Conservation (phyloP, 2,797 vertebrate species). For the Dendrocincla tyrannina region DNA sequence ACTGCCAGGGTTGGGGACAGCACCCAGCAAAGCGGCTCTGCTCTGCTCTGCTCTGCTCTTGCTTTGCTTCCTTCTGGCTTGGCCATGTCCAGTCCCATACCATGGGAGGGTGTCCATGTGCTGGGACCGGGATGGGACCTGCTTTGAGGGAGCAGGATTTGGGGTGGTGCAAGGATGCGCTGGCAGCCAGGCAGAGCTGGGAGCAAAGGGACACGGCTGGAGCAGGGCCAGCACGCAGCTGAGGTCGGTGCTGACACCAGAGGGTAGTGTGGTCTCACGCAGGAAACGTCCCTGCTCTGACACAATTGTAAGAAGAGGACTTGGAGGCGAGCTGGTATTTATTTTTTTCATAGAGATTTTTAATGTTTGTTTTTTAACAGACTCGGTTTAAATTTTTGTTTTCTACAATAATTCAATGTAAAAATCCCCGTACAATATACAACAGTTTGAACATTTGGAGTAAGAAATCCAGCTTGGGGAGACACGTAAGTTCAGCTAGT, state of each 20-base stretch:
- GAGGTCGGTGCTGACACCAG: neutral
- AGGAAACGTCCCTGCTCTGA: neutral
- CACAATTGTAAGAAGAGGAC: neutral
- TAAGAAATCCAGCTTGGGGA: conserved; percentile 57
- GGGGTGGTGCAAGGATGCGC: neutral
- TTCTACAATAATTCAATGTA: conserved; percentile 71
- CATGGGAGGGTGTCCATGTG: fast-evolving
- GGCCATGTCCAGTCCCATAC: neutral
- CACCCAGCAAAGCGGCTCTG: neutral
- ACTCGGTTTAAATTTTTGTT: conserved; percentile 48
- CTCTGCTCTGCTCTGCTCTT: neutral
- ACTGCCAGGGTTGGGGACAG: neutral
- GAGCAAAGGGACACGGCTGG: neutral
- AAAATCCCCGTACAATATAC: conserved; percentile 67
- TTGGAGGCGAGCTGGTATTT: neutral
- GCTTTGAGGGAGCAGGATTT: neutral
- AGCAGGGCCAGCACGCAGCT: neutral
- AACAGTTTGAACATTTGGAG: conserved; percentile 49
- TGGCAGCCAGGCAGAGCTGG: neutral
- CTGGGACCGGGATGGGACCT: neutral
- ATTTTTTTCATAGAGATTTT: conserved; percentile 50
- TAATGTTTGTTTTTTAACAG: conserved; percentile 62
- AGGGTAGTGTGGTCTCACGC: neutral
- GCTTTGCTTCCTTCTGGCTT: neutral
- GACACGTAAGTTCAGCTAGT: conserved; percentile 6